Evolutionary conservation across 2,797 vertebrate genomes (phyloP), one percentile per base, ranked within the genome.

Genomic region (Eupleurogrammus muticus): DNA sequence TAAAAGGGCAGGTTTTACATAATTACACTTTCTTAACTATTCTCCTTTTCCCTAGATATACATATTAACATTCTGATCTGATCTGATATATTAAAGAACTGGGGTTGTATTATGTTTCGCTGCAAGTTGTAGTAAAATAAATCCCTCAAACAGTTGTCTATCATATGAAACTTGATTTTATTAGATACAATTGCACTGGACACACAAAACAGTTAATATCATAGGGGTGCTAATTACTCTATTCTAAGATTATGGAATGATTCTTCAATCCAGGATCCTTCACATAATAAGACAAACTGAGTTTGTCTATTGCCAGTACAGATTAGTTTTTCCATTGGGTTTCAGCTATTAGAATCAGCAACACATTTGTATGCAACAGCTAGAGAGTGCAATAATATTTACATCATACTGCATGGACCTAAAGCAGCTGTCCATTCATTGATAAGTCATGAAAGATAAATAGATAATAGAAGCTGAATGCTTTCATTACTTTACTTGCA

Each of bases 1-100:
- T 47, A 65, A 66, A 66, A 23, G 7, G 7, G 32, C n/a, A 20
- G 5, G 48, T 64, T 64, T 70, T 5, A 54, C 12, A 49, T 46
- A 35, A 56, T 67, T 40, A 40, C 11, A 32, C 12, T n/a, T n/a
- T n/a, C n/a, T n/a, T n/a, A n/a, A n/a, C n/a, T n/a, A n/a, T 9
- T 20, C 12, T 57, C 4, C 19, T 40, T 46, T 51, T 34, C 21
- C 4, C 4, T 61, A 3, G 56, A 51, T 3, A 19, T 49, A 9
- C 40, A 55, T 17, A 20, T 51, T 42, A 0, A 1, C 54, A 9
- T 38, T 40, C 5, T 55, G n/a, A n/a, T n/a, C n/a, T n/a, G n/a
- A 6, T 35, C 28, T 34, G 7, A 66, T 24, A 24, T 13, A 7
- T 16, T 20, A 9, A 21, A 23, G 7, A 21, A 19, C 32, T 19